Base-by-base conservation (phyloP, 2,797 vertebrate species). In the Cyprinella venusta region DNA sequence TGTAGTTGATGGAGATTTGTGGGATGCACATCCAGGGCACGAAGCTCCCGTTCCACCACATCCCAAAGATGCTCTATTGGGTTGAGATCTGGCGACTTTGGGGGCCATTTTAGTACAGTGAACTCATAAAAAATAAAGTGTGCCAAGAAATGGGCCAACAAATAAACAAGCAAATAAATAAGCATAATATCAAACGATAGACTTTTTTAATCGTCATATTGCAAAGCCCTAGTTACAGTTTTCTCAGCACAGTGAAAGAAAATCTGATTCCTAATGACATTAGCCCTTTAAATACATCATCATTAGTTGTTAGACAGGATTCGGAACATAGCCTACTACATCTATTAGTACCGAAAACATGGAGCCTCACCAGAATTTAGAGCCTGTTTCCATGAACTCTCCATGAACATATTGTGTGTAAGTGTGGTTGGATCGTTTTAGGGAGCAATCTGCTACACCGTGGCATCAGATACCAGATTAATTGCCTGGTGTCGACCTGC, bases 391-490 rank as follows among this genome's bases (percentile, higher is more conserved):
- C 42, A 48, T 64, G 45, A 50, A 74, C 21, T 50, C 40, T 52
- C n/a, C 69, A 33, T 50, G 70, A 52, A 52, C 80, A 64, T 52
- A 64, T 64, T 81, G 59, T 74, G 42, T 64, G 54, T 81, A 80
- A 80, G 24, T 80, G 69, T 80, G 52, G 67, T 5, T 80, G 52
- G 24, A 80, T 80, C n/a, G 0, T 63, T 72, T 48, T 61, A 70
- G 42, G 50, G 69, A 67, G 40, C 65, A 72, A 59, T 83, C 84
- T 85, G 65, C 42, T 61, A 33, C 65, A 71, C 18, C 36, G 33
- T 78, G 71, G 68, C 61, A 56, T 77, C 71, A 33, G 70, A 85
- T 76, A 56, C 9, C 64, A 84, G 48, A 82, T 68, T 24, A 36
- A 80, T 78, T 63, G 52, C n/a, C 68, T 15, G 40, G 42, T 74